A percentile compares a stretch with the other conserved stretches of the same genome.
These are phyloP conservation scores for Ditylenchus dipsaci DNA, from an alignment of 1,140 invertebrate species.

Conservation along the genomic window DNA sequence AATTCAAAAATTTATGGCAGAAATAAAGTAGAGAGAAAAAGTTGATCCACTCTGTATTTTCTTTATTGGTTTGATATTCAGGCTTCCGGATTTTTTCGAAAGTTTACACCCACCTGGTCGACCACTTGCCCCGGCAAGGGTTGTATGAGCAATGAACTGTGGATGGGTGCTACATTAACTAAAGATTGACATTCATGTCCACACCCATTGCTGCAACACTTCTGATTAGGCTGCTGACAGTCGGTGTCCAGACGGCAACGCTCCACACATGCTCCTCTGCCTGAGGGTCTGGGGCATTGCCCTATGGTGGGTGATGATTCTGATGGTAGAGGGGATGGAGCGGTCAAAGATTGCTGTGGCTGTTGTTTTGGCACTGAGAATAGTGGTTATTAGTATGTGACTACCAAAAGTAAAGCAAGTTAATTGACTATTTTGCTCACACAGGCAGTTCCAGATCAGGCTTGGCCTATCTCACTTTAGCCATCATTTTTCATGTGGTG, in stretches of 20 bases:
- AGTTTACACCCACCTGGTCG: constrained; percentile 22
- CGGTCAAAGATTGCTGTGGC: not conserved
- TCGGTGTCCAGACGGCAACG: constrained; percentile 36
- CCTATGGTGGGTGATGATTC: constrained; percentile 8
- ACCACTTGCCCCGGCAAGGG: constrained; percentile 5
- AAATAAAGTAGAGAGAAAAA: no score
- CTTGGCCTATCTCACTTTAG: no score
- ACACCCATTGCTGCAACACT: constrained; percentile 49
- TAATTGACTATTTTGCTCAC: no score
- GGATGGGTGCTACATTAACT: constrained; percentile 31
- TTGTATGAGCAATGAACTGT: constrained; percentile 29
- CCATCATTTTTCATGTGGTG: no score
- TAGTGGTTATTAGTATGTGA: not conserved
- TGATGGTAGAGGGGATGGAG: not conserved
- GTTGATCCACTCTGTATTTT: no score
- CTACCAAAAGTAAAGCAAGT: no score
- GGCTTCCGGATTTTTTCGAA: no score
- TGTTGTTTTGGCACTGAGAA: not conserved
- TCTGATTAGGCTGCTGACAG: constrained; percentile 26
- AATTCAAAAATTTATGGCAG: no score
- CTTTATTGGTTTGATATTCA: no score
- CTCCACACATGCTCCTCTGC: constrained; percentile 29
- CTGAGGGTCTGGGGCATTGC: constrained; percentile 38
- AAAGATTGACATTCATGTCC: constrained; percentile 45
- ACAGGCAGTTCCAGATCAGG: no score